Evolutionary conservation across 2,113 vertebrate species (phyloP), one percentile per base, ranked within the genome.

Genomic region (Erythrocercus mccallii): DNA sequence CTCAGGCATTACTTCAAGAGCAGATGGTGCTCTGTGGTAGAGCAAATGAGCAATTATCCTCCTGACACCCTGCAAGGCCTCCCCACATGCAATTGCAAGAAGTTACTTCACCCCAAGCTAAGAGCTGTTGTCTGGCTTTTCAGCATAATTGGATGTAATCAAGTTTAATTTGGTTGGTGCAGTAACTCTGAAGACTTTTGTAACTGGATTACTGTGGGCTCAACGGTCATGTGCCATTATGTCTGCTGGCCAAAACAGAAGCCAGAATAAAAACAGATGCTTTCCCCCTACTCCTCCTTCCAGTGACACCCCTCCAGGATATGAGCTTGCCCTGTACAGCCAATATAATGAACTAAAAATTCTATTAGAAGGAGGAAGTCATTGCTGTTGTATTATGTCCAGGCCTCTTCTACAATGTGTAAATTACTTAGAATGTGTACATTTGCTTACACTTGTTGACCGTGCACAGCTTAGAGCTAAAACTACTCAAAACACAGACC

Each of bases 81-180:
- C 96, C 95, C 94, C 47, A 27, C 95, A 90, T 82, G 86, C 38
- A 33, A 94, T 79, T 60, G 91, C 94, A 88, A 95, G 96, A 95
- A 97, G 96, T 97, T 96, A 94, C 97, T 97, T 97, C 96, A 97
- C 96, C 96, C 95, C 96, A 94, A 97, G 96, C 97, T 96, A 98
- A 96, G 97, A 97, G 97, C 97, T 97, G 97, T 96, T 97, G 97
- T 97, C 98, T 98, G 97, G 93, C 92, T 95, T 97, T 97, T 97
- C 97, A 97, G 97, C 96, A 97, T 98, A 98, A 98, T 98, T 97
- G 97, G 97, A 96, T 94, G 91, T 98, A 98, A 98, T 98, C 97
- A 96, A 97, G 96, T 97, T 98, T 98, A 97, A 98, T 98, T 94
- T 79, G 90, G 97, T 97, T 92, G 97, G 95, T 97, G 97, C 95